phyloP scores from a whole-genome alignment of 2,113 vertebrate genomes.

The Aspidoscelis tigris region DNA sequence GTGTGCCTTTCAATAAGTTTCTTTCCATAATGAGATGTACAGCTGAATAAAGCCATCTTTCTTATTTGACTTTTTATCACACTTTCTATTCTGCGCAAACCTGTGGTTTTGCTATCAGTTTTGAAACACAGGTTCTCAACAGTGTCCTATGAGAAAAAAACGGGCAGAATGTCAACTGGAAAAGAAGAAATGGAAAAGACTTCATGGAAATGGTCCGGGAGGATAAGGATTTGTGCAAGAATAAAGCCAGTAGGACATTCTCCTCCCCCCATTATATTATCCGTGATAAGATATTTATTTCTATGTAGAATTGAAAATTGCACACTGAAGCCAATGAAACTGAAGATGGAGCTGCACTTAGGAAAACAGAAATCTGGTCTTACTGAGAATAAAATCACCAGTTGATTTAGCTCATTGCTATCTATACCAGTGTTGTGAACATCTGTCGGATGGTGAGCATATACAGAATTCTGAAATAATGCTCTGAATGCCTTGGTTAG shows the following conservation, averaged over 20 bases:
- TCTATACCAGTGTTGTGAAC: no score
- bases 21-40: background rate
- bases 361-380: background rate
- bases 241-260: background rate
- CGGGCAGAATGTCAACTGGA: rapidly evolving
- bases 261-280: background rate
- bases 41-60: conserved; percentile 23
- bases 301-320: background rate
- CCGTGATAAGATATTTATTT: background rate
- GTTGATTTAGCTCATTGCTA: no score
- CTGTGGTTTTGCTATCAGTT: background rate
- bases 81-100: background rate
- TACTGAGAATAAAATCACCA: background rate
- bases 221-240: no score
- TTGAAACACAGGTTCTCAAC: conserved; percentile 4
- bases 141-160: background rate
- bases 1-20: conserved; percentile 21
- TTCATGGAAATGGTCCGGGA: background rate
- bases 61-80: background rate
- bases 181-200: background rate
- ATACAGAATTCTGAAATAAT: no score
- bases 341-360: background rate
- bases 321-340: background rate
- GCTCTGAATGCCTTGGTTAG: no score
- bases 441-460: no score